Conservation (phyloP, 2,113 vertebrate species). For the Hemicordylus capensis region DNA sequence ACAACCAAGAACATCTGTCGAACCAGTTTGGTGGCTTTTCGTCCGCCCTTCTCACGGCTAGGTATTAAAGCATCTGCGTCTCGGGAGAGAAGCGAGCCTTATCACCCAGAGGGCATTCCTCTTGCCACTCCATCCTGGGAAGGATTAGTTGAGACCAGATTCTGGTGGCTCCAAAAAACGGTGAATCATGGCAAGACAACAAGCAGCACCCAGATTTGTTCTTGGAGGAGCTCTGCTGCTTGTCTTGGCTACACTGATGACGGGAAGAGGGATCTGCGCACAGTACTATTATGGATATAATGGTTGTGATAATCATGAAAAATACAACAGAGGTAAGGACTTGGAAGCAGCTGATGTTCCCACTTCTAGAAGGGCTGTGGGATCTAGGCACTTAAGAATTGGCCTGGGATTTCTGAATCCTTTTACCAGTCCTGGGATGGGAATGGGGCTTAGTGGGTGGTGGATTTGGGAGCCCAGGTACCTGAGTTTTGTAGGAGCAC, state of each 20-base stretch:
- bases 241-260: background rate
- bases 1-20: background rate
- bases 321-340: conserved; percentile 2
- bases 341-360: background rate
- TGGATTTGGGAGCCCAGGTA: background rate
- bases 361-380: background rate
- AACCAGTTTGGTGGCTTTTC: conserved; percentile 12
- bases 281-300: conserved; percentile 6
- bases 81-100: background rate
- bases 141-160: background rate
- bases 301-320: background rate
- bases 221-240: background rate
- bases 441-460: background rate
- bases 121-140: background rate
- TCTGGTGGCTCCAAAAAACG: background rate
- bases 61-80: background rate
- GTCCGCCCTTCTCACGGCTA: background rate
- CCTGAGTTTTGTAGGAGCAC: background rate
- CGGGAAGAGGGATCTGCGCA: background rate
- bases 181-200: background rate
- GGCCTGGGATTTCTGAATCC: background rate
- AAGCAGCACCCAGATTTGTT: background rate
- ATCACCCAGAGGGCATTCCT: background rate
- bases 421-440: background rate
- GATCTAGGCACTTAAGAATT: background rate